Evolutionary conservation across 2,113 vertebrate genomes (phyloP).

Genomic region (Emydocephalus ijimae): DNA sequence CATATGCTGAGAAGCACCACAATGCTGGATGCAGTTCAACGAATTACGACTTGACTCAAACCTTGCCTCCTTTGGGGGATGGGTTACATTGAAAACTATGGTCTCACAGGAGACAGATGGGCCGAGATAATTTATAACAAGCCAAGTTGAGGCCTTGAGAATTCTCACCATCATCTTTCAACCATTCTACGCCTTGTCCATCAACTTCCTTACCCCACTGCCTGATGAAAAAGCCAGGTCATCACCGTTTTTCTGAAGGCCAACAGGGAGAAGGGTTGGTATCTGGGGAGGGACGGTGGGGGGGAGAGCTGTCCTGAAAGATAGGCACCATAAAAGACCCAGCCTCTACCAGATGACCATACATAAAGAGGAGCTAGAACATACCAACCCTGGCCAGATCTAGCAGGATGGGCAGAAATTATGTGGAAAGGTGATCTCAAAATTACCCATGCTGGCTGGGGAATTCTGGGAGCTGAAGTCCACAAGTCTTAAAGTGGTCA

Average conservation of each 20-base stretch:
- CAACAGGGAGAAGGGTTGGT: background rate
- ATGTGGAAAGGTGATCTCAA: background rate
- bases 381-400: background rate
- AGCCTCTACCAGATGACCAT: background rate
- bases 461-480: too few relatives aligned
- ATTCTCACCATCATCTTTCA: background rate
- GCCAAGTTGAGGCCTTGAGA: background rate
- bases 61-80: background rate
- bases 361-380: background rate
- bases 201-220: background rate
- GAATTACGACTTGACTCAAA: background rate
- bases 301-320: background rate
- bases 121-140: background rate
- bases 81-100: background rate
- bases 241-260: background rate
- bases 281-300: background rate
- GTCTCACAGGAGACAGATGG: background rate
- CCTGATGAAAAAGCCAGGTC: background rate
- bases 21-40: background rate
- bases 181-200: background rate
- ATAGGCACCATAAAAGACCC: background rate
- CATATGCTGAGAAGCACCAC: background rate
- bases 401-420: background rate
- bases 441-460: background rate
- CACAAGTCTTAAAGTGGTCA: too few relatives aligned